Evolutionary conservation across 2,888 invertebrate species (phyloP).

Genomic region (Cantharis nigra): DNA sequence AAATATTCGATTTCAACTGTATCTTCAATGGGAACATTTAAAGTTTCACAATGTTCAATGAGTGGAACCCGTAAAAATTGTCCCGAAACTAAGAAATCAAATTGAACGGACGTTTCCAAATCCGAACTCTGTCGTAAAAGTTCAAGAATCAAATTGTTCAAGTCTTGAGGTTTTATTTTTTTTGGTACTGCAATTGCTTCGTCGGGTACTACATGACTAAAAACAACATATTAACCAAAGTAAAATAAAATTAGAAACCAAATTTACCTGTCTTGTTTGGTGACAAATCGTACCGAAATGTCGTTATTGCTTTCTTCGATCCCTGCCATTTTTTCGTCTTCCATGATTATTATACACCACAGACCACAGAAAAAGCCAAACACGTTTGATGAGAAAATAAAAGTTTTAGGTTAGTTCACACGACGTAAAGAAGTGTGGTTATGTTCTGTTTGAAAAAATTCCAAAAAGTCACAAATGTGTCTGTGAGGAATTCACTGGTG

Average conservation of each 20-base stretch:
- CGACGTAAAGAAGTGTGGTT: neutral
- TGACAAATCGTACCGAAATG: slow-evolving; percentile 76
- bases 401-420: neutral
- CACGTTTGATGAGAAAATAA: neutral
- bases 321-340: slow-evolving; percentile 9
- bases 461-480: too few relatives aligned
- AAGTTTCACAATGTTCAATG: slow-evolving; percentile 75
- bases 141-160: slow-evolving; percentile 81
- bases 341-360: neutral
- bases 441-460: neutral
- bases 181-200: slow-evolving; percentile 82
- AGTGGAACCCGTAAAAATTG: slow-evolving; percentile 77
- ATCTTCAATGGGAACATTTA: slow-evolving; percentile 78
- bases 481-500: too few relatives aligned
- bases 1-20: slow-evolving; percentile 91
- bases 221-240: slow-evolving; percentile 24
- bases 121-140: slow-evolving; percentile 67
- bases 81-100: slow-evolving; percentile 87
- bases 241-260: neutral
- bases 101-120: slow-evolving; percentile 61
- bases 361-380: neutral
- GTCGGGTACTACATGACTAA: slow-evolving; percentile 86
- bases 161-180: slow-evolving; percentile 67
- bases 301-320: slow-evolving; percentile 51
- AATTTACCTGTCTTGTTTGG: slow-evolving; percentile 81